A percentile compares a stretch with the other conserved stretches of the same genome.
These are phyloP conservation scores for Dysmachus trigonus DNA, from an alignment of 2,888 invertebrate genomes.

Conservation along the genomic window DNA sequence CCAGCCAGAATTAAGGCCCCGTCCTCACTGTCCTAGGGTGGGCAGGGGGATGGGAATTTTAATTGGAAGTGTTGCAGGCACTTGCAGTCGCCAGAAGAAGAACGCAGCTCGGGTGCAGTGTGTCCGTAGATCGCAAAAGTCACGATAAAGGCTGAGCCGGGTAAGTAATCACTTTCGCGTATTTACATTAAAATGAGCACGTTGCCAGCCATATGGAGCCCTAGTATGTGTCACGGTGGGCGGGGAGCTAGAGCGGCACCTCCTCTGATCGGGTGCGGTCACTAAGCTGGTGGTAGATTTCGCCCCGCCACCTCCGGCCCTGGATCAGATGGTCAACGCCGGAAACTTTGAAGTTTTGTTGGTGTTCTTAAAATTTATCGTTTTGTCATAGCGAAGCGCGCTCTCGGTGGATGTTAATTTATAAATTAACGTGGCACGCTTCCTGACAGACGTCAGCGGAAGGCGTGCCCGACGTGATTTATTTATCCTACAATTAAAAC, in stretches of 20 bases:
- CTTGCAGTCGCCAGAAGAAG: conserved; percentile 13
- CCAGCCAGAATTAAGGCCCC: background rate
- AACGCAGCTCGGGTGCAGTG: background rate
- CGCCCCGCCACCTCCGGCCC: background rate
- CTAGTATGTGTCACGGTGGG: background rate
- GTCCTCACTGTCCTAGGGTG: background rate
- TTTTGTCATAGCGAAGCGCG: conserved; percentile 9
- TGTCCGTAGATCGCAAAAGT: conserved; percentile 23
- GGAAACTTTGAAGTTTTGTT: conserved; percentile 14
- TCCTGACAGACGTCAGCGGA: background rate
- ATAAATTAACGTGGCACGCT: conserved; percentile 11
- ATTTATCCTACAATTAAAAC: background rate
- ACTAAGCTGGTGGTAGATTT: background rate
- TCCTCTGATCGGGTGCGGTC: background rate
- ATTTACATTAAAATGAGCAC: conserved; percentile 32
- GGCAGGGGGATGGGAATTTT: background rate
- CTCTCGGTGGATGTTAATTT: conserved; percentile 21
- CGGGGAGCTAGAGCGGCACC: background rate
- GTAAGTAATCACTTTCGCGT: conserved; percentile 33
- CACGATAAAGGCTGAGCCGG: conserved; percentile 22
- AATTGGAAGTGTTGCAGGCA: conserved; percentile 21
- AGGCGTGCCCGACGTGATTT: background rate
- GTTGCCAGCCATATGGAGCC: background rate
- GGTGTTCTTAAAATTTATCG: conserved; percentile 20
- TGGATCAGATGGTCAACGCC: background rate